Base-by-base conservation (phyloP, 2,888 invertebrate species). In the Diplazon laetatorius region DNA sequence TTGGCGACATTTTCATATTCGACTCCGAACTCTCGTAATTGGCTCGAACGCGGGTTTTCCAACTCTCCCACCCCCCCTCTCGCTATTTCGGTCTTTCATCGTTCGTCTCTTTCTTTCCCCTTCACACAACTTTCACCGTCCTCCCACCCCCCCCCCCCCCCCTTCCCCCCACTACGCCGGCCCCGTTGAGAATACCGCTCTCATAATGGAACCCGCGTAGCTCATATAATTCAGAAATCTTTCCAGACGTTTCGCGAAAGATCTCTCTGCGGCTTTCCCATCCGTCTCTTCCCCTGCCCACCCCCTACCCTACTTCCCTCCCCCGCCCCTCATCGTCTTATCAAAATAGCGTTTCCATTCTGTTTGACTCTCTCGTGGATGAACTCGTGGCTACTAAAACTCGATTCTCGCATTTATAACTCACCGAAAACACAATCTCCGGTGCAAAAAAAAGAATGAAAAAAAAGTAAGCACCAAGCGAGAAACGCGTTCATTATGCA, bases 1-100 rank as follows among this genome's bases (percentile, higher is more conserved):
- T 68, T 44, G 14, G 73, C 62, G 73, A 77, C 69, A 80, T 80
- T 73, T 73, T 77, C 76, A 77, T 77, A 77, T 80, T 80, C 70
- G 80, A 80, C 57, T 80, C 46, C 35, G 39, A 78, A 75, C 78
- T 78, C 75, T 68, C 62, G 63, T 62, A 71, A 71, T 78, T 74
- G 66, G 68, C 71, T 78, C 42, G 59, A 14, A 57, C 69, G 62
- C 63, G 50, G n/a, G n/a, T n/a, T 70, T 50, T 78, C 69, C 65
- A 55, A 39, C 52, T 35, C 52, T 35, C 37, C 20, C 52, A 25
- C 30, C 57, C 9, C 6, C 2, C 30, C 30, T 30, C 30, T 2
- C 30, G 4, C 30, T 6, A 30, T n/a, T 63, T n/a, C 20, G 16
- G 48, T 35, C 20, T 59, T 35, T 22, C 14, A 52, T 12, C 62